Base-by-base conservation (phyloP, 2,113 vertebrate species). In the Argyrosomus japonicus region DNA sequence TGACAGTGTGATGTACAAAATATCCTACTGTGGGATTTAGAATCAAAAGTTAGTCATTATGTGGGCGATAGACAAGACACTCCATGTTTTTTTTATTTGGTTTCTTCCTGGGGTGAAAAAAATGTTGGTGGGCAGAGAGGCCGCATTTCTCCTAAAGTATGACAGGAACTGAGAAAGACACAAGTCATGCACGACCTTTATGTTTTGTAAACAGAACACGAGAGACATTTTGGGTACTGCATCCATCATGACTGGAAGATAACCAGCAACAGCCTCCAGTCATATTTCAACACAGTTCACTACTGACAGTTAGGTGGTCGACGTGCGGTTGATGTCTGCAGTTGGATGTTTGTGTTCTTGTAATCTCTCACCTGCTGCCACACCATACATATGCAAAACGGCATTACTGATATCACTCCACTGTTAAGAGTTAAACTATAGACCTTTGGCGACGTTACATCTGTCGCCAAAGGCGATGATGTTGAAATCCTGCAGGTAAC, bases 151-250 rank as follows among this genome's bases (percentile, higher is more conserved):
- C 47, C 18, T 21, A 11, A 25, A 58, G 67, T 40, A 7, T 61
- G 70, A 87, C 40, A 76, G 63, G 70, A 47, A 68, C 56, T 17
- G 75, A 65, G 58, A 71, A 50, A 63, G 65, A 60, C 72, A 23
- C 62, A 65, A 63, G 81, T 61, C 77, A 75, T 25, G 57, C 57
- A 13, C 57, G 79, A 36, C 8, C 36, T 53, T n/a, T 50, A 0
- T 89, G 87, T 91, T 90, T 63, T 78, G 87, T 83, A 81, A 89
- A 93, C 89, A 76, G 75, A 71, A 32, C 50, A 11, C 1, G 32
- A 53, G 23, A 18, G 71, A 84, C 48, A 68, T 79, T 77, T 65
- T 63, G 70, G 69, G 67, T 56, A 67, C 21, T 29, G 83, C 58
- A 27, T 40, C 36, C 17, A 60, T 88, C 79, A 89, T 91, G 76